Percentiles rank a stretch among this genome's conserved stretches.
These are phyloP conservation scores for Brevimyrus niger DNA, from an alignment of 2,113 vertebrate genomes.

Conservation along the genomic window DNA sequence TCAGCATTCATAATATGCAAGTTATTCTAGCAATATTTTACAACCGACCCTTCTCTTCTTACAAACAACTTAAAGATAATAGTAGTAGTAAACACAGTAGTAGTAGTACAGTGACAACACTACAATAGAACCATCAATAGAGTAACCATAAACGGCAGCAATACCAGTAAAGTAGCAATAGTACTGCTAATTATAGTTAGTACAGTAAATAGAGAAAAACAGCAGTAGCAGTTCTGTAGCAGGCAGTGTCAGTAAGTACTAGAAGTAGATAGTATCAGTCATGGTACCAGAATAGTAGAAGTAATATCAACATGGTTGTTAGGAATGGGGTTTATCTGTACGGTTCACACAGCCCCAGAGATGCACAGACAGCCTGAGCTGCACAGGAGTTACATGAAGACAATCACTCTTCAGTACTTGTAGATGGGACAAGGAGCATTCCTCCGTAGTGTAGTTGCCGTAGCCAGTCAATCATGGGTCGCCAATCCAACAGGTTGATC, in stretches of 20 bases:
- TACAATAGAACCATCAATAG: not conserved
- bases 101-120: not conserved
- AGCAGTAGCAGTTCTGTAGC: not conserved
- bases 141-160: not conserved
- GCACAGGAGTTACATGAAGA: not conserved
- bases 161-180: not conserved
- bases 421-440: not conserved
- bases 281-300: not conserved
- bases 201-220: not conserved
- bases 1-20: not conserved
- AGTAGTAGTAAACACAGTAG: not conserved
- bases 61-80: not conserved
- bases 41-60: not conserved
- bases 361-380: not conserved
- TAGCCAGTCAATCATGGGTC: not conserved
- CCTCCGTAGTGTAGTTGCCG: not conserved
- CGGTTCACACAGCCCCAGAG: not conserved
- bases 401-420: not conserved
- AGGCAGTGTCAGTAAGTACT: not conserved
- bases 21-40: not conserved
- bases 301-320: not conserved
- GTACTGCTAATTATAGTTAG: not conserved
- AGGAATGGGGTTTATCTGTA: not conserved
- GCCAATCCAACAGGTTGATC: not conserved
- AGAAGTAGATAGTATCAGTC: not conserved